Evolutionary conservation across 2,113 vertebrate genomes (phyloP).

Genomic region (Desmodus rotundus): DNA sequence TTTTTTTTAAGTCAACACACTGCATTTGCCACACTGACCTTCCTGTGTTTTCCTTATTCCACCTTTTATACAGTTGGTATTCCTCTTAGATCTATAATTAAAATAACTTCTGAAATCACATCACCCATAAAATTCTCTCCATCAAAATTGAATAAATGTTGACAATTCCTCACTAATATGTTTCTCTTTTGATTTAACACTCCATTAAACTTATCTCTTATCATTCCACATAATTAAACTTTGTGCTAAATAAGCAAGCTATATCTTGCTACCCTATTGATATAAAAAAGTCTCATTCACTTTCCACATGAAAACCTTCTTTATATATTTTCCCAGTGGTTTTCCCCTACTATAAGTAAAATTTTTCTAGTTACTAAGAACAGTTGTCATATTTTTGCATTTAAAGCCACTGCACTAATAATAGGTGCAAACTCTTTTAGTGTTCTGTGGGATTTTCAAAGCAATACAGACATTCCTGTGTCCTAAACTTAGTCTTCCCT

Average conservation of each 20-base stretch:
- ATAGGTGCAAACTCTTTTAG: neutral
- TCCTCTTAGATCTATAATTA: constrained; percentile 37
- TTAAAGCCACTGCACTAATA: neutral
- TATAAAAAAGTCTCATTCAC: neutral
- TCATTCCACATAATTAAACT: constrained; percentile 42
- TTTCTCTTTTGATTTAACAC: constrained; percentile 49
- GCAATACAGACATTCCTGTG: neutral
- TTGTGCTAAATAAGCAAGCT: constrained; percentile 35
- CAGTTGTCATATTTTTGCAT: neutral
- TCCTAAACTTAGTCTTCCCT: neutral
- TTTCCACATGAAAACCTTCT: neutral
- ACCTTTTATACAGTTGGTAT: neutral
- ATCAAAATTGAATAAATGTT: constrained; percentile 48
- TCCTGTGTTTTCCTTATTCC: neutral
- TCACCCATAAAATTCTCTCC: neutral
- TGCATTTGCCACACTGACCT: neutral
- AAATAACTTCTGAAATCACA: constrained; percentile 36
- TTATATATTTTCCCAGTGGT: neutral
- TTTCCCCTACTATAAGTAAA: neutral
- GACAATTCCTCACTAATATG: neutral
- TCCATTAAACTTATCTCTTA: constrained; percentile 33
- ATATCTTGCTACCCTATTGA: neutral
- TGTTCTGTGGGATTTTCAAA: neutral
- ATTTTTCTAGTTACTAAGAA: neutral
- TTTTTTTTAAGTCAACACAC: neutral